Base-by-base conservation (phyloP, 2,797 vertebrate genomes). In the Cephalopachus bancanus region DNA sequence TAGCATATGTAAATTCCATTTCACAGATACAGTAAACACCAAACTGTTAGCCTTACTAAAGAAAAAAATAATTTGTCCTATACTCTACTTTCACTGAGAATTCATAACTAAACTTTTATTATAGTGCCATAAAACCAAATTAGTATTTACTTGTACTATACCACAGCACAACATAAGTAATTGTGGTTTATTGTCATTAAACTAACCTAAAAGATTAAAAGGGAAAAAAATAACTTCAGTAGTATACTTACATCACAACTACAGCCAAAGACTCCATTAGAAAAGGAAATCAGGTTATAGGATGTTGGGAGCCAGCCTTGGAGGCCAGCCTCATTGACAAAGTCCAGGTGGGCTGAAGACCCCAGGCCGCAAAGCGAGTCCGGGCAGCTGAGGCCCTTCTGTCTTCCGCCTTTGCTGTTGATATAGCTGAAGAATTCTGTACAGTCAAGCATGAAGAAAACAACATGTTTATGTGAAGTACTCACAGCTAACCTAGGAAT, bases 181-280 rank as follows among this genome's bases (percentile, higher is more conserved):
- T 24, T 89, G 3, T 51, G 57, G 15, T 65, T 96, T 89, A 72
- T 0, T 88, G 16, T 19, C 17, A 51, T 49, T 62, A 83, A 93
- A 84, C 93, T 92, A 89, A 94, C 10, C 8, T 90, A 89, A 89
- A 83, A 79, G 19, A 76, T 33, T 85, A 79, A 81, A 94, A 85
- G 37, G 9, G n/a, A n/a, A 44, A 44, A 28, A 22, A 55, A 9
- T 37, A 37, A 85, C 14, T 65, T 81, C 6, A 19, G 1, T 3
- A 22, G 1, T 89, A 71, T 95, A 99, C 99, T 99, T 98, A 99
- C 99, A 96, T 99, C 99, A 98, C 99, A 99, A 94, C 98, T 99
- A 65, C 98, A 99, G 83, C 98, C 99, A 83, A 99, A 99, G 4
- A 99, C 98, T 74, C 99, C 99, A 88, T 99, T 99, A 74, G 99